These are phyloP conservation scores for Forbesichthys agassizii DNA, from an alignment of 2,113 vertebrate species.

Conservation along the genomic window DNA sequence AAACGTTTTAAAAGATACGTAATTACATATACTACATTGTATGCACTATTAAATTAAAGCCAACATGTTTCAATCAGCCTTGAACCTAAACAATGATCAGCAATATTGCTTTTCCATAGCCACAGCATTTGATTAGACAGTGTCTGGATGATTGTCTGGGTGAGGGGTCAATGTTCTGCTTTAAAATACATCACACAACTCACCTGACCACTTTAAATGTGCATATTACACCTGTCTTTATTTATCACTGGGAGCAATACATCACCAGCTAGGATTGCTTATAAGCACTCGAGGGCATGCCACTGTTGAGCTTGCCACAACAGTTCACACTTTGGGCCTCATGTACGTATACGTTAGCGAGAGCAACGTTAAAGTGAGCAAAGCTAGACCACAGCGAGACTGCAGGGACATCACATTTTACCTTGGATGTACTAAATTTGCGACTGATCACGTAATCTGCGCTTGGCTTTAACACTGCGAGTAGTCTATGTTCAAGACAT, in stretches of 20 bases:
- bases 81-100: constrained; percentile 11
- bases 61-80: background rate
- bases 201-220: constrained; percentile 25
- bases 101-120: background rate
- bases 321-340: background rate
- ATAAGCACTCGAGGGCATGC: background rate
- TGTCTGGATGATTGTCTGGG: background rate
- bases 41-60: background rate
- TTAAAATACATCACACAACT: constrained; percentile 27
- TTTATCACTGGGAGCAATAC: background rate
- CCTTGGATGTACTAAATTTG: too few species aligned
- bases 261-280: constrained; percentile 20
- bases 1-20: too few species aligned
- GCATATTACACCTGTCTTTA: constrained; percentile 21
- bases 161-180: constrained; percentile 24
- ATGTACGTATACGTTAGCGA: too few species aligned
- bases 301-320: background rate
- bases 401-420: too few species aligned
- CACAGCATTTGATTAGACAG: constrained; percentile 8
- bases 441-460: too few species aligned
- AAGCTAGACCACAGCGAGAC: too few species aligned
- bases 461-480: too few species aligned
- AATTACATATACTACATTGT: too few species aligned
- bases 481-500: too few species aligned
- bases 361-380: too few species aligned